Conservation (phyloP, 2,113 vertebrate genomes). For the Syngnathus typhle region DNA sequence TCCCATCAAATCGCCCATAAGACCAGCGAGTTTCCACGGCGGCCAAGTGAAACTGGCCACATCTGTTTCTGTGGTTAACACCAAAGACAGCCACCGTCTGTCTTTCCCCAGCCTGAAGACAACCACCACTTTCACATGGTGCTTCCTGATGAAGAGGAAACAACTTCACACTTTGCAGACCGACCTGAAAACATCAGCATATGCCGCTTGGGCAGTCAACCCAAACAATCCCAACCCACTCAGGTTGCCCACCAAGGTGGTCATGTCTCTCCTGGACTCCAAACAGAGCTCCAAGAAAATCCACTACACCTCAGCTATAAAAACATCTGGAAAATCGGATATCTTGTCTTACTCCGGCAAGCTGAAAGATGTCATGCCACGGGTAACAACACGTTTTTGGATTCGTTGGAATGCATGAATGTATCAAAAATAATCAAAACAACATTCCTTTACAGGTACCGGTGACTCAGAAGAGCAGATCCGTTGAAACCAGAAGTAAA, state of each 20-base stretch:
- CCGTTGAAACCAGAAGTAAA: conserved; percentile 79
- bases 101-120: conserved; percentile 94
- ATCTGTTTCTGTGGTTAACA: conserved; percentile 66
- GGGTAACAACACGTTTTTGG: conserved; percentile 67
- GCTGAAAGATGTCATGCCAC: conserved; percentile 83
- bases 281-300: conserved; percentile 87
- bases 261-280: conserved; percentile 91
- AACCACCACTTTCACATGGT: conserved; percentile 90
- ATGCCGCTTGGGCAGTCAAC: conserved; percentile 81
- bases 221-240: conserved; percentile 85
- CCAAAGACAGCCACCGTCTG: conserved; percentile 73
- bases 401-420: conserved; percentile 4
- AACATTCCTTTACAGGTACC: conserved; percentile 50
- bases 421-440: not conserved
- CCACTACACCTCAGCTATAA: conserved; percentile 86
- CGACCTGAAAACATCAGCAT: conserved; percentile 86
- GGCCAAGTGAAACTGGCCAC: conserved; percentile 70
- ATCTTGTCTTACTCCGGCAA: conserved; percentile 90
- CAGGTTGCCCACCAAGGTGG: conserved; percentile 88
- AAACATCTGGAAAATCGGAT: conserved; percentile 78
- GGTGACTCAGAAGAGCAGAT: conserved; percentile 68
- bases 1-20: conserved; percentile 61
- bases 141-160: conserved; percentile 87
- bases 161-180: conserved; percentile 80
- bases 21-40: conserved; percentile 57